phyloP scores from a whole-genome alignment of 2,113 vertebrate genomes.

The Mola mola region DNA sequence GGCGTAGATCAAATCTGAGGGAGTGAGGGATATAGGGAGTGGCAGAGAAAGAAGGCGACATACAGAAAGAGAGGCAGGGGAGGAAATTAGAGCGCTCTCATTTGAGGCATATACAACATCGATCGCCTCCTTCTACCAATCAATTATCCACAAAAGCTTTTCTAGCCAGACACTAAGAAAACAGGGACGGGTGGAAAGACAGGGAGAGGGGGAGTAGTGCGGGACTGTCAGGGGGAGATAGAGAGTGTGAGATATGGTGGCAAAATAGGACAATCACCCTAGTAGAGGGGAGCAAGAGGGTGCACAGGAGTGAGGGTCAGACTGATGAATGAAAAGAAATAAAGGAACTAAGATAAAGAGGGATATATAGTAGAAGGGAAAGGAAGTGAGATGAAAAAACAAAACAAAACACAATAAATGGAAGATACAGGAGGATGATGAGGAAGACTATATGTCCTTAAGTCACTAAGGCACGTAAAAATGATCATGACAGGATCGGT shows the following conservation, averaged over 20 bases:
- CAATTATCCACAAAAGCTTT: slow-evolving; percentile 84
- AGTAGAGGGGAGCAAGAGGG: slow-evolving; percentile 32
- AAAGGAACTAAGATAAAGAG: slow-evolving; percentile 54
- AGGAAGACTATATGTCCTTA: too few species aligned
- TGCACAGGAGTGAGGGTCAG: slow-evolving; percentile 34
- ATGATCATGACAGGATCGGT: too few species aligned
- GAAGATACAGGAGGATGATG: slow-evolving; percentile 6
- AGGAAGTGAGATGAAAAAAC: slow-evolving; percentile 18
- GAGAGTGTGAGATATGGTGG: slow-evolving; percentile 32
- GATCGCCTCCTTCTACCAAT: slow-evolving; percentile 77
- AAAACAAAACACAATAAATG: slow-evolving; percentile 4
- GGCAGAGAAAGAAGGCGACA: slow-evolving; percentile 58
- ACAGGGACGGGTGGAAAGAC: slow-evolving; percentile 57
- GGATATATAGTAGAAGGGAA: slow-evolving; percentile 6
- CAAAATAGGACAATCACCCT: slow-evolving; percentile 41
- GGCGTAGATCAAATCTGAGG: slow-evolving; percentile 58
- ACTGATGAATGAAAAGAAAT: slow-evolving; percentile 49
- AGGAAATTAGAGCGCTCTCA: slow-evolving; percentile 76
- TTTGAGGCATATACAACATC: slow-evolving; percentile 75
- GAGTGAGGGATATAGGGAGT: slow-evolving; percentile 60
- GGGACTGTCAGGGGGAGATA: slow-evolving; percentile 11
- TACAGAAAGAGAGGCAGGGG: slow-evolving; percentile 61
- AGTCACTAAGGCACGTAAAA: too few species aligned
- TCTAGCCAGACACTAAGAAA: slow-evolving; percentile 70
- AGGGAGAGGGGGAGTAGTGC: slow-evolving; percentile 39